These are phyloP conservation scores for Herpailurus yagouaroundi DNA, from an alignment of 2,113 vertebrate species.

Conservation along the genomic window DNA sequence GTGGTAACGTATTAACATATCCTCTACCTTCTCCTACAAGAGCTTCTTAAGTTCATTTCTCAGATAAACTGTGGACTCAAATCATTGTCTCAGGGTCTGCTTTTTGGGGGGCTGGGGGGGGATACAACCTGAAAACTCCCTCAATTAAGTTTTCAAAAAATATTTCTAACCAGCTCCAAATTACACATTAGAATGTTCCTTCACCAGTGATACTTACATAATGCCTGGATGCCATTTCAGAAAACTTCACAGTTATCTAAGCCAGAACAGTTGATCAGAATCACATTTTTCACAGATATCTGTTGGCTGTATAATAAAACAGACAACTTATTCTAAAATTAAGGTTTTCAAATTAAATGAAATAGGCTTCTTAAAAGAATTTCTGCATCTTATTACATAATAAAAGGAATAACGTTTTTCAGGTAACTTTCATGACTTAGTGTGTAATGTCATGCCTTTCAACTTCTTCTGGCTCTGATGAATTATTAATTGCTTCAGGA, in stretches of 20 bases:
- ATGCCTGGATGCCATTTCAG: conserved; percentile 25
- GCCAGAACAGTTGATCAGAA: conserved; percentile 6
- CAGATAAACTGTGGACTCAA: not conserved
- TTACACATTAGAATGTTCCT: not conserved
- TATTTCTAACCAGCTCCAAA: conserved; percentile 12
- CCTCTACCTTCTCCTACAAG: not conserved
- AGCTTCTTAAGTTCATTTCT: not conserved
- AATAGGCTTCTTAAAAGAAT: not conserved
- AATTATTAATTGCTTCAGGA: not conserved
- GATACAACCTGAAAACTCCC: not conserved
- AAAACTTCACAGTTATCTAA: not conserved
- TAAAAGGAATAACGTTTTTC: not conserved
- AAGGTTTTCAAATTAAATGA: not conserved
- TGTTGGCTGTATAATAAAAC: not conserved
- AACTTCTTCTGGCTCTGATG: not conserved
- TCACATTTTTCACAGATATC: conserved; percentile 25
- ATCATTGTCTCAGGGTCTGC: not conserved
- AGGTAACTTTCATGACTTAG: not conserved
- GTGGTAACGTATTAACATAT: not conserved
- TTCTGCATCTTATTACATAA: not conserved
- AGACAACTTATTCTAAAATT: not conserved
- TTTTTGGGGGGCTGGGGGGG: not conserved
- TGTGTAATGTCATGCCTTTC: not conserved
- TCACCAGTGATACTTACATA: conserved; percentile 8
- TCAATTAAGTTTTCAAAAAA: conserved; percentile 50